Conservation (phyloP, 2,113 vertebrate species). For the Sardina pilchardus region DNA sequence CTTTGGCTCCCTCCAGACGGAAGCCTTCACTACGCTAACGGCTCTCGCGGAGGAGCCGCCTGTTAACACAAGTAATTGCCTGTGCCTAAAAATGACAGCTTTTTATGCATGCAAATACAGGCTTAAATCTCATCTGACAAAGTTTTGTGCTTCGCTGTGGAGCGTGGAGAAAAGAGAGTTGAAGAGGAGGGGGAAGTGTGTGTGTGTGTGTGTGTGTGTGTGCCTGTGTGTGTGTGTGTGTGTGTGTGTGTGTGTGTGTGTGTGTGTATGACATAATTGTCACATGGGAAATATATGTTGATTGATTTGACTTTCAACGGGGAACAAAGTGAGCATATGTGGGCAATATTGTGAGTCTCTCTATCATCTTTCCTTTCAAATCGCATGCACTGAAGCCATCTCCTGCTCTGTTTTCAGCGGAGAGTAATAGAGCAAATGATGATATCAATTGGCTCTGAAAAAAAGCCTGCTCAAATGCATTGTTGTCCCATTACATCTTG, state of each 20-base stretch:
- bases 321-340: not conserved
- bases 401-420: not conserved
- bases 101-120: slow-evolving; percentile 35
- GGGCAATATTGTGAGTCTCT: not conserved
- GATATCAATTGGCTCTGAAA: not conserved
- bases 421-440: slow-evolving; percentile 14
- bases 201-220: not conserved
- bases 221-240: not conserved
- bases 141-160: slow-evolving; percentile 40
- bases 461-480: not conserved
- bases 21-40: not conserved
- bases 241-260: not conserved
- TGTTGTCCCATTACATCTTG: not conserved
- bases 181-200: not conserved
- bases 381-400: not conserved
- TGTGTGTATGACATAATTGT: not conserved
- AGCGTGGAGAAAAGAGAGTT: not conserved
- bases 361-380: not conserved
- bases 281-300: not conserved
- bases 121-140: slow-evolving; percentile 61
- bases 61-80: slow-evolving; percentile 69
- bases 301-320: not conserved
- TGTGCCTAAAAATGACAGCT: slow-evolving; percentile 39
- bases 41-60: slow-evolving; percentile 56
- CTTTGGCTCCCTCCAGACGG: slow-evolving; percentile 50